Evolutionary conservation across 2,888 invertebrate species (phyloP), one percentile per base, ranked within the genome.

Genomic region (Saturnia pavonia): DNA sequence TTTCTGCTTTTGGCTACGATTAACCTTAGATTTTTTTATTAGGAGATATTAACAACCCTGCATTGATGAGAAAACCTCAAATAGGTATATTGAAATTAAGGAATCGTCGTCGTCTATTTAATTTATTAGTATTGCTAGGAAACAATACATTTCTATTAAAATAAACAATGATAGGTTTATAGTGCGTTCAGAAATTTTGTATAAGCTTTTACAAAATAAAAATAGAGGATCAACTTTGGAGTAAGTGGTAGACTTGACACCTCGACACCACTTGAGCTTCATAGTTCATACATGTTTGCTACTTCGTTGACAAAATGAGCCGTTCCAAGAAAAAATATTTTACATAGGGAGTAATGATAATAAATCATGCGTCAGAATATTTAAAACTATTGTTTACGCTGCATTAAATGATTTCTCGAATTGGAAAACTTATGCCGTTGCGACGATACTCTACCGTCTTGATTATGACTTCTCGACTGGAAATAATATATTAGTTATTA

Each of bases 401-500:
- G 19, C 57, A 57, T 57, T 57, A 57, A 57, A 57, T 25, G 12
- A 57, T 25, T 25, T 14, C 14, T 11, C 14, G 57, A 67, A 48
- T 68, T 40, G 48, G 42, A 60, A 72, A 72, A 67, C 65, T 54
- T 69, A 60, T 12, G 48, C n/a, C 43, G 63, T 80, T 75, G 77
- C 69, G 75, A 76, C 77, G 80, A 80, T 79, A 82, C 80, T 82
- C 81, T 81, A 82, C 84, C 85, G 87, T 87, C 89, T 90, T 90
- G 88, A 88, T 88, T 82, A 81, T 85, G 88, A 91, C 89, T 88
- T 81, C 65, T 65, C 9, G 77, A 80, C 80, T 90, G 90, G 90
- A 92, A 91, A 91, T 92, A 90, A 91, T 89, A 88, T 85, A 86
- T 86, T 57, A 25, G n/a, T 57, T 57, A 25, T 57, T 14, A 57